Conservation (phyloP, 2,888 invertebrate species). For the Rhamphomyia laevipes region DNA sequence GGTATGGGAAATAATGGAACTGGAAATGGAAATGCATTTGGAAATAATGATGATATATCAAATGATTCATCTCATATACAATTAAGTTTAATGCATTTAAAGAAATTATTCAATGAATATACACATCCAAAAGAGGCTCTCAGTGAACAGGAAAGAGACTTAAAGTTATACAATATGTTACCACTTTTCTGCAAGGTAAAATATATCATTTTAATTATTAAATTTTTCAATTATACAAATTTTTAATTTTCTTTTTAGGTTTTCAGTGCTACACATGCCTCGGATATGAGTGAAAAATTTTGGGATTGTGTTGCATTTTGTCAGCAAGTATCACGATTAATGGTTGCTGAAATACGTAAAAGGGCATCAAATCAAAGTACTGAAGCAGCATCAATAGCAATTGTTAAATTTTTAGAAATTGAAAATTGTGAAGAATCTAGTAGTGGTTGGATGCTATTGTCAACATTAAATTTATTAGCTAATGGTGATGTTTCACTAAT, state of each 20-base stretch:
- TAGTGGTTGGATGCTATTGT: slow-evolving; percentile 92
- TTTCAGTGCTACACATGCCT: slow-evolving; percentile 84
- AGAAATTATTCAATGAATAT: slow-evolving; percentile 92
- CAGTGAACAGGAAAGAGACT: slow-evolving; percentile 73
- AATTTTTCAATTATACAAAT: not conserved
- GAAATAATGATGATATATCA: slow-evolving; percentile 37
- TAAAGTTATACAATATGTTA: slow-evolving; percentile 92
- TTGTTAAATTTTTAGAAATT: slow-evolving; percentile 92
- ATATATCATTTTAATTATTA: not conserved
- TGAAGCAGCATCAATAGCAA: slow-evolving; percentile 91
- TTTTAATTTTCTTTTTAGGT: slow-evolving; percentile 47
- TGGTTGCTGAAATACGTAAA: slow-evolving; percentile 93
- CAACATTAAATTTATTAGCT: slow-evolving; percentile 81
- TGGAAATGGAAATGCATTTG: slow-evolving; percentile 42
- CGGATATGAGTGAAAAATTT: slow-evolving; percentile 95
- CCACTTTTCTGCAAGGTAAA: slow-evolving; percentile 93
- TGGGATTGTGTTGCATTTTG: slow-evolving; percentile 92
- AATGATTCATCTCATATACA: slow-evolving; percentile 67
- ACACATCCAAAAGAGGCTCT: slow-evolving; percentile 76
- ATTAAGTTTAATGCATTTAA: slow-evolving; percentile 88
- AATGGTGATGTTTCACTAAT: slow-evolving; percentile 82
- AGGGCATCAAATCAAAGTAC: slow-evolving; percentile 90
- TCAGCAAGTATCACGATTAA: slow-evolving; percentile 85
- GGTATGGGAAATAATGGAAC: slow-evolving; percentile 35
- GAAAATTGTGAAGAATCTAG: slow-evolving; percentile 89